Conservation (phyloP, 2,888 invertebrate genomes). For the Nyleta sp. region DNA sequence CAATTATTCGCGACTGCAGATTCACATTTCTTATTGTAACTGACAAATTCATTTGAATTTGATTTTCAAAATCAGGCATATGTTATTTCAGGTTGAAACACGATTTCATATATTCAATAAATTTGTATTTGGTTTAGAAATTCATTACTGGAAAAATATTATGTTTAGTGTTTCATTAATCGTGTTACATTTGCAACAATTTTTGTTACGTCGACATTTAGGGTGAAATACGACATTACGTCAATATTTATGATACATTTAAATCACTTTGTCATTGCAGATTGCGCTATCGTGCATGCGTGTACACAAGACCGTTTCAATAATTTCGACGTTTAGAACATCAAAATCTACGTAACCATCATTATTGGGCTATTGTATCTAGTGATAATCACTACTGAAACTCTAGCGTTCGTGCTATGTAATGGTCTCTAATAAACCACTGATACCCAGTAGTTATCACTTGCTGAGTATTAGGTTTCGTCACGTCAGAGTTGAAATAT, state of each 20-base stretch:
- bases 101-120: too few species aligned
- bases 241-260: constrained; percentile 12
- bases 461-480: constrained; percentile 19
- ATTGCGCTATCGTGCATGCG: neutral
- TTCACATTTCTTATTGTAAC: too few species aligned
- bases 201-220: neutral
- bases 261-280: constrained; percentile 23
- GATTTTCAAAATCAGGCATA: too few species aligned
- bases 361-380: constrained; percentile 25
- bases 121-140: too few species aligned
- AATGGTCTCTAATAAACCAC: constrained; percentile 36
- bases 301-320: constrained; percentile 27
- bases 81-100: too few species aligned
- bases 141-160: too few species aligned
- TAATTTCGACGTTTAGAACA: constrained; percentile 32
- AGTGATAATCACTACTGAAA: constrained; percentile 25
- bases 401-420: constrained; percentile 10
- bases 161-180: too few species aligned
- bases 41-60: too few species aligned
- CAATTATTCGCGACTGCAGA: too few species aligned
- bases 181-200: too few species aligned
- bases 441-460: constrained; percentile 29
- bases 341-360: constrained; percentile 28
- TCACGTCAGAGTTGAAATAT: constrained; percentile 5
- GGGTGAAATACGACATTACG: neutral